Evolutionary conservation across 2,888 invertebrate species (phyloP), one percentile per base, ranked within the genome.

Genomic region (Cetonia aurata): DNA sequence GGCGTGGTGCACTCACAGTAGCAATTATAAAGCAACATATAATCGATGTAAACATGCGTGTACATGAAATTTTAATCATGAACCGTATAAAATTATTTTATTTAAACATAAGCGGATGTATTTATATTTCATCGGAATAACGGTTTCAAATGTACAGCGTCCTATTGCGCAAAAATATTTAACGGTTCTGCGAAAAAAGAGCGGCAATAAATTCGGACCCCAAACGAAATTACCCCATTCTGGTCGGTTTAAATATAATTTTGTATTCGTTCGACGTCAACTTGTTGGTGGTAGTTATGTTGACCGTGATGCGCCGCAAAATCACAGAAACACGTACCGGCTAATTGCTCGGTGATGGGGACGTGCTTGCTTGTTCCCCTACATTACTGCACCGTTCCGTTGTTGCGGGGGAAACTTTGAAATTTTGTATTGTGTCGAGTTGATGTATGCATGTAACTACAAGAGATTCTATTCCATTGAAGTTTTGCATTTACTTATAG

Each of bases 321-420:
- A 78, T 79, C 79, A 73, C 80, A 78, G 80, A 81, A 81, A 81
- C 83, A 83, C 83, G 83, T 83, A 82, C 81, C 79, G 79, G 79
- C 83, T 83, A 83, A 84, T 84, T 83, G 83, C 82, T 77, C 79
- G 78, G 80, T 84, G 82, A 83, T 82, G 82, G 80, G 82, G 82
- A 84, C 83, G 83, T 83, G 83, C 82, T 81, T 79, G 79, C 79
- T 81, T 80, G 81, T 69, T 68, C 71, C 82, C 82, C 80, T 33
- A 62, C 42, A 62, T 62, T 62, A 62, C 62, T 33, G 48, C 13
- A 25, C 25, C 25, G 12, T 31, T 62, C 62, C 19, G 33, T 33
- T 48, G 48, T 48, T 62, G 12, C 46, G 25, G 62, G 59, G 62
- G 48, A 60, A 42, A 50, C 48, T 48, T 50, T 13, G 33, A 62